Conservation (phyloP, 2,888 invertebrate species). For the Neocrepidodera transversa region DNA sequence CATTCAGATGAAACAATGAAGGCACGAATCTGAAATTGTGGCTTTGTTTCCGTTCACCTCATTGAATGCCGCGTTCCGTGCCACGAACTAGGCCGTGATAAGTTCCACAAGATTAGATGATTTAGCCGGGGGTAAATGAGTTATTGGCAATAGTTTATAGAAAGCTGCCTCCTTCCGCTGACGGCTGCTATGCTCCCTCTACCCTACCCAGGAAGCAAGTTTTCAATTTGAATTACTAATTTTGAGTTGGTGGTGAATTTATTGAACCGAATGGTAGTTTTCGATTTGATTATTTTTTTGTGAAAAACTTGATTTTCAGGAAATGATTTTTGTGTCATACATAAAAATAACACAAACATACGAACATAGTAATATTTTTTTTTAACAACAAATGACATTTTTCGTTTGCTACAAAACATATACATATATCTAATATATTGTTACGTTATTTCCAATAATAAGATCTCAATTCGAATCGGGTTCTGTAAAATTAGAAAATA, state of each 20-base stretch:
- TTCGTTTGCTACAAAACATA: too few relatives aligned
- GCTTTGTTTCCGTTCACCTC: conserved; percentile 43
- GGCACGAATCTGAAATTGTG: conserved; percentile 35
- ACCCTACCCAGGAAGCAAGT: background rate
- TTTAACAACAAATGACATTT: too few relatives aligned
- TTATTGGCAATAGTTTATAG: conserved; percentile 18
- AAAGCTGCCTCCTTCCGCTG: background rate
- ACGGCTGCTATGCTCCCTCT: background rate
- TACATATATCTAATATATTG: too few relatives aligned
- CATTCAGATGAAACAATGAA: conserved; percentile 31
- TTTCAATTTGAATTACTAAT: conserved; percentile 12
- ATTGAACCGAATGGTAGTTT: background rate
- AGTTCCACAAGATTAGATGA: conserved; percentile 34
- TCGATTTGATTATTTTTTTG: too few relatives aligned
- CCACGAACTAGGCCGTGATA: conserved; percentile 29
- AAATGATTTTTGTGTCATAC: too few relatives aligned
- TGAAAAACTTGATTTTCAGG: too few relatives aligned
- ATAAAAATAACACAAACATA: too few relatives aligned
- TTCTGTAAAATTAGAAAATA: too few relatives aligned
- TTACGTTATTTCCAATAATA: too few relatives aligned
- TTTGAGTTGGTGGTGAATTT: conserved; percentile 1
- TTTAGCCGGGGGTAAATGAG: conserved; percentile 29
- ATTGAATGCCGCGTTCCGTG: conserved; percentile 37
- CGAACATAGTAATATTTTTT: too few relatives aligned
- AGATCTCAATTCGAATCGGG: too few relatives aligned